Conservation (phyloP, 2,888 invertebrate genomes). For the Latheticus oryzae region DNA sequence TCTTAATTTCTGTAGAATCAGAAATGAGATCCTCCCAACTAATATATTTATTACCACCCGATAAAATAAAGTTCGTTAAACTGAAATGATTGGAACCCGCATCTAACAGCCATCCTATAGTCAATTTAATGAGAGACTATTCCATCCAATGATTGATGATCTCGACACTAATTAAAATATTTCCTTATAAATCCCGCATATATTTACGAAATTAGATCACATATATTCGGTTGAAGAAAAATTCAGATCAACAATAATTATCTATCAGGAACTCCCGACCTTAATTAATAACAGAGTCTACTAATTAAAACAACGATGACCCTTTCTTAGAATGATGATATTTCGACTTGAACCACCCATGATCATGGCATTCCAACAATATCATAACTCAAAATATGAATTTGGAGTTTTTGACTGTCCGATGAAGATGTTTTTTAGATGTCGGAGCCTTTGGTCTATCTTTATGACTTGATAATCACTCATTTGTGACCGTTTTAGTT, state of each 20-base stretch:
- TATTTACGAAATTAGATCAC: slow-evolving; percentile 37
- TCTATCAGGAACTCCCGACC: too few relatives aligned
- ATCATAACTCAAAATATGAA: too few relatives aligned
- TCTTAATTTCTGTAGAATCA: slow-evolving; percentile 5
- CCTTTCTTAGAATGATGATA: not conserved
- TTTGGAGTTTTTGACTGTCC: too few relatives aligned
- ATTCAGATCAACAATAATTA: slow-evolving; percentile 6
- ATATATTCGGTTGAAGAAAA: slow-evolving; percentile 10
- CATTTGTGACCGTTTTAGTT: slow-evolving; percentile 5
- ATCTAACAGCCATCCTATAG: slow-evolving; percentile 32
- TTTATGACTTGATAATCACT: slow-evolving; percentile 5
- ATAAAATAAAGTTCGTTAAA: slow-evolving; percentile 36
- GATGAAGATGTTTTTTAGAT: slow-evolving; percentile 13
- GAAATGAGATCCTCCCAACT: slow-evolving; percentile 11
- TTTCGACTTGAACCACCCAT: not conserved
- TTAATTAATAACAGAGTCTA: slow-evolving; percentile 16
- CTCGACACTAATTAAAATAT: slow-evolving; percentile 39
- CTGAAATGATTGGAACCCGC: slow-evolving; percentile 35
- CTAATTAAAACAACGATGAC: slow-evolving; percentile 9
- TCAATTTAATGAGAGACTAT: slow-evolving; percentile 32
- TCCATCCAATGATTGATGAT: slow-evolving; percentile 36
- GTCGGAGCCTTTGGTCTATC: not conserved
- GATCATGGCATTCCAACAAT: too few relatives aligned
- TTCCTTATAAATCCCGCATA: slow-evolving; percentile 40
- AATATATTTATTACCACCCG: slow-evolving; percentile 34